Base-by-base conservation (phyloP, 2,888 invertebrate genomes). In the Diaprepes abbreviatus region DNA sequence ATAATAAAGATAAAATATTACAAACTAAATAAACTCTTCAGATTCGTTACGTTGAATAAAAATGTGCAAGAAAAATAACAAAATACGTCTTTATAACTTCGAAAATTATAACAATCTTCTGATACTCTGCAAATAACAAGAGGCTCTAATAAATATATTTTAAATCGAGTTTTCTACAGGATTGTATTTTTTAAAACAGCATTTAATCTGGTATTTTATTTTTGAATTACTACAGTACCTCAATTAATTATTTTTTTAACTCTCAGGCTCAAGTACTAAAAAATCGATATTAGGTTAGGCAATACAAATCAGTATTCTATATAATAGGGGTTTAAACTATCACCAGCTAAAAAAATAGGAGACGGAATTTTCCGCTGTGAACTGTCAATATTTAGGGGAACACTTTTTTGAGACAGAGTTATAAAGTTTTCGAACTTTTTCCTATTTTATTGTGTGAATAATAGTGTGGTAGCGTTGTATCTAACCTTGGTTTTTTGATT, bases 281-380 rank as follows among this genome's bases (percentile, higher is more conserved):
- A 24, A 24, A 4, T 24, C 55, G 55, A 45, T 54, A 19, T 40
- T 43, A 33, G 55, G 60, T 40, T 54, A 40, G 55, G 45, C n/a
- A 35, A 36, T 28, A 48, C 9, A 28, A 14, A 24, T 14, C 17
- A 48, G 17, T 28, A 50, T 28, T 28, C 21, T 21, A 2, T 28
- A 19, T 0, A 2, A 35, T 16, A 54, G 19, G 48, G 17, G 60
- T 72, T 73, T 76, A 79, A 79, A 79, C 71, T 79, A 79, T 79
- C 79, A 79, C 79, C 79, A 79, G 77, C 77, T 72, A 67, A 64
- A 70, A 62, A 45, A 73, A 64, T 24, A 73, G 43, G 68, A 54
- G 65, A 58, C 55, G 66, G 55, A 48, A 69, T 71, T 73, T 68
- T 66, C 35, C 35, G 36, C 36, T 63, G 52, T n/a, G 4, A 40